Conservation (phyloP, 2,797 vertebrate genomes). For the Takifugu ocellatus region DNA sequence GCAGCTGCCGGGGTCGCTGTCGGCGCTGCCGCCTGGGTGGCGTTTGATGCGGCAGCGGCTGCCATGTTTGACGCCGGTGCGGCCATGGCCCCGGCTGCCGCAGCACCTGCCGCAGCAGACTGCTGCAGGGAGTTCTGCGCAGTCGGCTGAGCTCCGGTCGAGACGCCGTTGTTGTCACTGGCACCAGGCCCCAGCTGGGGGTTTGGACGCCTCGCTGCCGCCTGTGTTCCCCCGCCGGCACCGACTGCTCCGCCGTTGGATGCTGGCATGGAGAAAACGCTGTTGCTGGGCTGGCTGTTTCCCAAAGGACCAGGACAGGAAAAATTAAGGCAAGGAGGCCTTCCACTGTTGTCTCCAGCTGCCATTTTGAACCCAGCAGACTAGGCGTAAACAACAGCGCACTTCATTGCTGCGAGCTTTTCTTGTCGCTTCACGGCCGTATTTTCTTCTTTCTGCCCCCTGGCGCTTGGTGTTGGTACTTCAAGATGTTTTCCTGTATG, state of each 20-base stretch:
- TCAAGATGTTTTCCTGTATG: background rate
- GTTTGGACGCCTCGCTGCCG: slow-evolving; percentile 72
- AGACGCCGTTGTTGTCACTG: slow-evolving; percentile 72
- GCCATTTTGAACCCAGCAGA: slow-evolving; percentile 79
- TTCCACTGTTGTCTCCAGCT: slow-evolving; percentile 84
- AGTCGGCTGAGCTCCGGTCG: slow-evolving; percentile 68
- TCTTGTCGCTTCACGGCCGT: slow-evolving; percentile 11
- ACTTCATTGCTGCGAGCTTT: slow-evolving; percentile 42
- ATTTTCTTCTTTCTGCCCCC: slow-evolving; percentile 6
- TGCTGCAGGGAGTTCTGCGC: slow-evolving; percentile 77
- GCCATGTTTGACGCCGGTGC: slow-evolving; percentile 76
- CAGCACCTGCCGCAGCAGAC: slow-evolving; percentile 70
- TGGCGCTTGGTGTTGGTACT: slow-evolving; percentile 4
- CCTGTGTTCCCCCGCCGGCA: slow-evolving; percentile 62
- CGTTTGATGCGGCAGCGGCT: slow-evolving; percentile 63
- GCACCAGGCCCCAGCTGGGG: slow-evolving; percentile 80
- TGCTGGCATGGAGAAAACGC: slow-evolving; percentile 73
- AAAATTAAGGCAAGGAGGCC: slow-evolving; percentile 81
- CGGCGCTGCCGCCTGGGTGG: slow-evolving; percentile 49
- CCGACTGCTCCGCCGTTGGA: slow-evolving; percentile 70
- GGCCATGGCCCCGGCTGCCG: slow-evolving; percentile 66
- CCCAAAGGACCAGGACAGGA: slow-evolving; percentile 74
- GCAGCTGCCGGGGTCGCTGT: slow-evolving; percentile 73
- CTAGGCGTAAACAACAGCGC: slow-evolving; percentile 67
- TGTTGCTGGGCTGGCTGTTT: slow-evolving; percentile 79